Conservation (phyloP, 1,140 invertebrate genomes). For the Trichomalopsis sarcophagae region DNA sequence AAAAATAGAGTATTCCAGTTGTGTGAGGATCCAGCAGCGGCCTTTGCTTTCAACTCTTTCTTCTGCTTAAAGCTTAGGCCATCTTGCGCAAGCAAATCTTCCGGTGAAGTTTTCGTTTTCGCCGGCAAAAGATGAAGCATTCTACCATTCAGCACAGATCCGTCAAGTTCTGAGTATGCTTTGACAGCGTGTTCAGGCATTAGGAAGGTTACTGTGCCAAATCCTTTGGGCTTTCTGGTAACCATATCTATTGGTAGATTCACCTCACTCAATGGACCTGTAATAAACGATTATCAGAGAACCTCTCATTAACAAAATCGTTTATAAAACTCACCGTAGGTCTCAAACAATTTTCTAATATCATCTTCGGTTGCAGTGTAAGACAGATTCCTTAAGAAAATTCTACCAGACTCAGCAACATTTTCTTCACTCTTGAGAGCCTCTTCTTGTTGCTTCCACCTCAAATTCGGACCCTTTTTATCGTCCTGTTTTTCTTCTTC, state of each 20-base stretch:
- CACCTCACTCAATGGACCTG: constrained; percentile 91
- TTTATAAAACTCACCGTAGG: constrained; percentile 82
- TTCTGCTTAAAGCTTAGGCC: constrained; percentile 88
- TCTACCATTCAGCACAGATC: constrained; percentile 91
- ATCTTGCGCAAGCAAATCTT: constrained; percentile 77
- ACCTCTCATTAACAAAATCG: background rate
- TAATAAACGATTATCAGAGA: constrained; percentile 44
- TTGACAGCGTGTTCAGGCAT: constrained; percentile 96
- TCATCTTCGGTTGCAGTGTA: constrained; percentile 94
- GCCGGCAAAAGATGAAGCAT: constrained; percentile 95
- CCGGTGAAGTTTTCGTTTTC: constrained; percentile 79
- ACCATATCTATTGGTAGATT: constrained; percentile 91
- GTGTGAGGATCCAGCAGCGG: constrained; percentile 84
- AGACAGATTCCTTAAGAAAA: constrained; percentile 95
- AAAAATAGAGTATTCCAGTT: constrained; percentile 99
- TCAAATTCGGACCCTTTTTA: constrained; percentile 66
- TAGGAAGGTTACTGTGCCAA: constrained; percentile 94
- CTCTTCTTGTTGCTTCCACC: constrained; percentile 84
- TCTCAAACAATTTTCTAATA: constrained; percentile 88
- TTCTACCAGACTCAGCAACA: constrained; percentile 92
- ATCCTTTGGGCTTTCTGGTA: constrained; percentile 93
- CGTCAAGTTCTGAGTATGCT: constrained; percentile 92
- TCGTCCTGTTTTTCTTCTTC: constrained; percentile 60
- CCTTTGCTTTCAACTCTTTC: constrained; percentile 88
- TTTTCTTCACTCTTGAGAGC: constrained; percentile 84